These are phyloP conservation scores for Scatophagus argus DNA, from an alignment of 2,113 vertebrate species.

Conservation along the genomic window DNA sequence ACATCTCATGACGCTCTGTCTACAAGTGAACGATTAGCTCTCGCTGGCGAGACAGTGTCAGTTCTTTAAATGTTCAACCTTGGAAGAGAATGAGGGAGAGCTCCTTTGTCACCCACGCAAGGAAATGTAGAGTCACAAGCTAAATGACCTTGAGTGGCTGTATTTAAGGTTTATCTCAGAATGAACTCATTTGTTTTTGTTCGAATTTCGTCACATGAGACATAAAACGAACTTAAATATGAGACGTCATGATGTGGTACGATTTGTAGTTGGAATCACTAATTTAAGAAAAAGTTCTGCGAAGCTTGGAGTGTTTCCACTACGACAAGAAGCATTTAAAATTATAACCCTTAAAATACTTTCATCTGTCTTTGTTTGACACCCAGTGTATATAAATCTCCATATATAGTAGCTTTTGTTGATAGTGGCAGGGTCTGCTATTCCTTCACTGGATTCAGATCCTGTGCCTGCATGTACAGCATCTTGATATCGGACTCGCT, in stretches of 20 bases:
- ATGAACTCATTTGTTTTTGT: not conserved
- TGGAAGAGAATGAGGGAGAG: not conserved
- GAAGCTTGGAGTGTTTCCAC: too few species aligned
- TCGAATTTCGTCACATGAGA: not conserved
- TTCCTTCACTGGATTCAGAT: not conserved
- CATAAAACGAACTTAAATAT: not conserved
- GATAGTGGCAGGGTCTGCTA: not conserved
- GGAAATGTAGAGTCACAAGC: conserved; percentile 5
- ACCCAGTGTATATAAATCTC: not conserved
- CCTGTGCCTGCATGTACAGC: too few species aligned
- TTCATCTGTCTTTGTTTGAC: too few species aligned
- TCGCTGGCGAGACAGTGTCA: not conserved
- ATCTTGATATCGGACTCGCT: not conserved
- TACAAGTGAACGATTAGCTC: conserved; percentile 46
- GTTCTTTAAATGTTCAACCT: conserved; percentile 22
- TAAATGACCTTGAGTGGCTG: conserved; percentile 1
- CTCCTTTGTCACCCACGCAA: conserved; percentile 33
- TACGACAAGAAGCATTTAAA: too few species aligned
- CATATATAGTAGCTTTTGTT: not conserved
- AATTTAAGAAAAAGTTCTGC: not conserved
- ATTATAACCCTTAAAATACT: too few species aligned
- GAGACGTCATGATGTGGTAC: not conserved
- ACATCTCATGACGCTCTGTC: conserved; percentile 9
- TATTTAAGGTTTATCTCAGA: not conserved
- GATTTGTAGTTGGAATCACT: not conserved